Evolutionary conservation across 2,797 vertebrate genomes (phyloP).

Genomic region (Labeo calbasu): DNA sequence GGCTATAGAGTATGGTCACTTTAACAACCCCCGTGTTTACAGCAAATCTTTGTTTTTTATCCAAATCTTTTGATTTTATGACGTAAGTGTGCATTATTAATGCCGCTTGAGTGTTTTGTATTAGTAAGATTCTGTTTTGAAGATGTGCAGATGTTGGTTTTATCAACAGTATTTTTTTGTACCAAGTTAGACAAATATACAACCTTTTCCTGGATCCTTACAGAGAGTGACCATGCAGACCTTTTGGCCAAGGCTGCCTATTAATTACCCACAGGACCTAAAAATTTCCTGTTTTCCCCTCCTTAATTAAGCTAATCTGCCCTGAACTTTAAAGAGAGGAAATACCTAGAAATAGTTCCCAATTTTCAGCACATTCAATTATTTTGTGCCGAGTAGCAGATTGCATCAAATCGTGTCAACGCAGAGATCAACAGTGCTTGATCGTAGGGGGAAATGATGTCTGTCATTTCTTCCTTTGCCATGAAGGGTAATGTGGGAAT

Average conservation of each 20-base stretch:
- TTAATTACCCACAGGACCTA: slow-evolving; percentile 84
- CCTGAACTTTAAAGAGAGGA: slow-evolving; percentile 76
- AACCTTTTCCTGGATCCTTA: slow-evolving; percentile 69
- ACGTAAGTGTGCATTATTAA: not conserved
- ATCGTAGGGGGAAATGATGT: slow-evolving; percentile 80
- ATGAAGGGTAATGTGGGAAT: slow-evolving; percentile 80
- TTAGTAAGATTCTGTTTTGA: slow-evolving; percentile 15
- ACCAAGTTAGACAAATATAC: slow-evolving; percentile 29
- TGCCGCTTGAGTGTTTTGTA: not conserved
- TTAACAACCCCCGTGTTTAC: not conserved
- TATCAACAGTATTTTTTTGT: slow-evolving; percentile 18
- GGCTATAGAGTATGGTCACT: slow-evolving; percentile 49
- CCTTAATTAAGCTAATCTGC: slow-evolving; percentile 83
- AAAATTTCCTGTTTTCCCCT: slow-evolving; percentile 86
- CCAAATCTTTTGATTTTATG: not conserved
- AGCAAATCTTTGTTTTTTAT: not conserved
- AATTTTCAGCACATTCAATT: slow-evolving; percentile 81
- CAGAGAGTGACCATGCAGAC: slow-evolving; percentile 73
- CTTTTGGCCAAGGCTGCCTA: slow-evolving; percentile 77
- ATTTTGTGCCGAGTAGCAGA: slow-evolving; percentile 72
- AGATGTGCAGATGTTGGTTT: slow-evolving; percentile 8
- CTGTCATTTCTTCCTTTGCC: slow-evolving; percentile 84
- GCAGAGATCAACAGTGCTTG: slow-evolving; percentile 77
- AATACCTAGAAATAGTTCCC: slow-evolving; percentile 80
- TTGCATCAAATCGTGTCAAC: slow-evolving; percentile 79